Evolutionary conservation across 2,113 vertebrate species (phyloP).

Genomic region (Leptodactylus fuscus): DNA sequence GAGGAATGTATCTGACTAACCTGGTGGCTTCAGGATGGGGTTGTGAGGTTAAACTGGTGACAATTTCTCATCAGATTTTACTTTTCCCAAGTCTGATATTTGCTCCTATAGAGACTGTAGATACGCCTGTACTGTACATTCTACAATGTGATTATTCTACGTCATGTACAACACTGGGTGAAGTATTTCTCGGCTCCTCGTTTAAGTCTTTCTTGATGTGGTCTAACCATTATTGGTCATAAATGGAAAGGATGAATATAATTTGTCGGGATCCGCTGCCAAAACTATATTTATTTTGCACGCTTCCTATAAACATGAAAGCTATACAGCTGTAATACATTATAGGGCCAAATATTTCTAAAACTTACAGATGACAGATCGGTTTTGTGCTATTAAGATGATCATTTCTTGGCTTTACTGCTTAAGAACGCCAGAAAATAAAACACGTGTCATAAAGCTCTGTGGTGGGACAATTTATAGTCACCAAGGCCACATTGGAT

Average conservation of each 20-base stretch:
- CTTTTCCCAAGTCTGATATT: no score
- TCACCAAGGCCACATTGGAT: not conserved
- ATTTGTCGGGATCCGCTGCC: not conserved
- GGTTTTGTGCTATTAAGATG: not conserved
- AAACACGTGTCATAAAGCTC: not conserved
- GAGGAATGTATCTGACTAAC: no score
- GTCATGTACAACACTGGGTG: not conserved
- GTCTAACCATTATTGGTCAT: slow-evolving; percentile 14
- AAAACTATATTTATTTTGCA: not conserved
- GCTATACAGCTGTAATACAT: not conserved
- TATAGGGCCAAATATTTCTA: not conserved
- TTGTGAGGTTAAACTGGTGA: no score
- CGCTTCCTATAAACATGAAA: not conserved
- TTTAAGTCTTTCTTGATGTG: not conserved
- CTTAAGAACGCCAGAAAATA: not conserved
- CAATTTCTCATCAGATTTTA: no score
- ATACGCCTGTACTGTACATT: not conserved
- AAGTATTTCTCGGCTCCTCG: not conserved
- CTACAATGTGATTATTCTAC: not conserved
- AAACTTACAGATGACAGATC: not conserved
- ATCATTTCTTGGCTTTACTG: not conserved
- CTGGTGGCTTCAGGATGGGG: no score
- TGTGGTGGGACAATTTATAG: not conserved
- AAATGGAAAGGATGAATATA: not conserved
- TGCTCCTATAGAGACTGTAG: not conserved